Evolutionary conservation across 1,140 invertebrate species (phyloP), one percentile per base, ranked within the genome.

Genomic region (Leptoteleia sp.): DNA sequence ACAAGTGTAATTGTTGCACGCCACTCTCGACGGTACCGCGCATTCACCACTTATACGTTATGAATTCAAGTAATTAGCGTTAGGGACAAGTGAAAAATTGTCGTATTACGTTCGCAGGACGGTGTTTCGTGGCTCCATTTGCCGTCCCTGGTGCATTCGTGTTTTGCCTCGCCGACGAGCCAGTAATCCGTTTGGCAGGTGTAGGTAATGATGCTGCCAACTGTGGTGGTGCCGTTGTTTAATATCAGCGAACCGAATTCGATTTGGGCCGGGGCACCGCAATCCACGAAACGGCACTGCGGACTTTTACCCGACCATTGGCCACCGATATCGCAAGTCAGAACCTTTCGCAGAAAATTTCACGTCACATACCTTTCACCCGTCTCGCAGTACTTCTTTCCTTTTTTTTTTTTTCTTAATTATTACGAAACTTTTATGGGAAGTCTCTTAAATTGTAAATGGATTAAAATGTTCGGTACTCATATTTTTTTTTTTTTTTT

Each of bases 51-150:
- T 76, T 62, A 62, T 57, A 15, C 27, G 4, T n/a, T 25, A 35
- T 52, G 9, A 52, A 73, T 70, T 71, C 15, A 42, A 9, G 48
- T 12, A 42, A 70, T 78, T 33, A 54, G 15, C 16, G 6, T 78
- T 33, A 54, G 15, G n/a, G 6, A 25, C 6, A 25, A 25, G 6
- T 3, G 22, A 25, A 62, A 54, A 50, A 68, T 8, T 35, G 50
- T 78, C 42, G 33, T 91, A 91, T 93, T 91, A 96, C 95, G 89
- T 90, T 96, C 93, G 85, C 97, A 98, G 15, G 93, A 92, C 0
- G 96, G 96, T 31, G 94, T 93, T 67, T 94, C 92, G 19, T 93
- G 93, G 0, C 94, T 96, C 97, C 97, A 98, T 82, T 93, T 94
- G 4, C 96, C 96, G 55, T 96, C 95, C 37, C 92, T 91, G 2